These are phyloP conservation scores for Lepus timidus DNA, from an alignment of 2,113 vertebrate species.

Conservation along the genomic window DNA sequence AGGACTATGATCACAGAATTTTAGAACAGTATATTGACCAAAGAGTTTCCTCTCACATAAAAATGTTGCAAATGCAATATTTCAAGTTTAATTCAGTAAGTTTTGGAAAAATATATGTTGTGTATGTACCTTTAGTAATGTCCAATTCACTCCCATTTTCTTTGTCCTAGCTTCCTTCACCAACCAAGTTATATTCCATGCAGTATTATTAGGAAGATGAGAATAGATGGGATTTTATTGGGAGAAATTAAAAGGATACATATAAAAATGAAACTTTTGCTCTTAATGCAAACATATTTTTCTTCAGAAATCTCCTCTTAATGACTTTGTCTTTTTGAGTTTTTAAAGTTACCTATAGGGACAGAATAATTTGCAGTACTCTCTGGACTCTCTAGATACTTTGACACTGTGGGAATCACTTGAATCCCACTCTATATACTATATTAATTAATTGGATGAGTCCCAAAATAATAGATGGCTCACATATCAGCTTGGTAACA, in stretches of 20 bases:
- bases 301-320: not conserved
- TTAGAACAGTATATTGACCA: not conserved
- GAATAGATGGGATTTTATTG: slow-evolving; percentile 10
- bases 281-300: not conserved
- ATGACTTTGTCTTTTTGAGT: not conserved
- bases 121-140: not conserved
- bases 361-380: not conserved
- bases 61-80: not conserved
- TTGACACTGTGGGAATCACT: not conserved
- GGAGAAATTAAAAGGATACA: not conserved
- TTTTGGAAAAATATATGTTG: not conserved
- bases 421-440: not conserved
- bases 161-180: not conserved
- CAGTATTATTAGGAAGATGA: not conserved
- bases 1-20: not conserved
- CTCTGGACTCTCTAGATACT: not conserved
- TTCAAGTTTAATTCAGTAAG: not conserved
- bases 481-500: not conserved
- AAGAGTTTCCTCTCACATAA: not conserved
- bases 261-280: not conserved
- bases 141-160: not conserved
- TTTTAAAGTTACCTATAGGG: not conserved
- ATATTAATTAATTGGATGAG: not conserved
- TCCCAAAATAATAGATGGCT: not conserved
- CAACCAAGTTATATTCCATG: not conserved